phyloP scores from a whole-genome alignment of 2,888 invertebrate species.

The Cybosia mesomella region DNA sequence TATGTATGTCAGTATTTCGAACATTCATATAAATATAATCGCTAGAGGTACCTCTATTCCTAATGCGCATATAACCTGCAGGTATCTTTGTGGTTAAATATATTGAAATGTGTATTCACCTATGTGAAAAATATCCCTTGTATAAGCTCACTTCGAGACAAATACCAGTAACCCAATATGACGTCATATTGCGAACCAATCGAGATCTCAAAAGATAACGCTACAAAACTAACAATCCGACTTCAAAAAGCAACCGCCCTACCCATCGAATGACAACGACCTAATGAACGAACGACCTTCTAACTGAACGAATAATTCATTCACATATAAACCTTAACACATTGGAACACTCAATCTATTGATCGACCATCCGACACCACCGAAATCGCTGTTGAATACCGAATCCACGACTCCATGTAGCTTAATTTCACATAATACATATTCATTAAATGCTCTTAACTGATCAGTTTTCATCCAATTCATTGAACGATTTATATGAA shows the following conservation, averaged over 20 bases:
- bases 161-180: constrained; percentile 13
- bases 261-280: constrained; percentile 1
- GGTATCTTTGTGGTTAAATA: neutral
- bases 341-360: neutral
- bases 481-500: constrained; percentile 11
- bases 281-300: neutral
- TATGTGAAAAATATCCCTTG: neutral
- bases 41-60: constrained; percentile 2
- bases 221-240: constrained; percentile 15
- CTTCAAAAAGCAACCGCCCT: neutral
- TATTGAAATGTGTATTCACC: too few relatives aligned
- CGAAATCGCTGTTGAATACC: neutral
- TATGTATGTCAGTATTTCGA: neutral
- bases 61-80: constrained; percentile 12
- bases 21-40: neutral
- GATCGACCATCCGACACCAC: neutral
- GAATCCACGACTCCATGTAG: neutral
- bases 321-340: neutral
- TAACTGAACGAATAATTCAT: neutral
- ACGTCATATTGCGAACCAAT: constrained; percentile 24
- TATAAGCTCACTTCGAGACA: constrained; percentile 13
- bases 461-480: constrained; percentile 27
- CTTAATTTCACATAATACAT: neutral
- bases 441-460: neutral
- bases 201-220: neutral